A percentile compares a stretch with the other conserved stretches of the same genome.
phyloP scores from a whole-genome alignment of 1,140 invertebrate genomes.

The Notospermus geniculatus region DNA sequence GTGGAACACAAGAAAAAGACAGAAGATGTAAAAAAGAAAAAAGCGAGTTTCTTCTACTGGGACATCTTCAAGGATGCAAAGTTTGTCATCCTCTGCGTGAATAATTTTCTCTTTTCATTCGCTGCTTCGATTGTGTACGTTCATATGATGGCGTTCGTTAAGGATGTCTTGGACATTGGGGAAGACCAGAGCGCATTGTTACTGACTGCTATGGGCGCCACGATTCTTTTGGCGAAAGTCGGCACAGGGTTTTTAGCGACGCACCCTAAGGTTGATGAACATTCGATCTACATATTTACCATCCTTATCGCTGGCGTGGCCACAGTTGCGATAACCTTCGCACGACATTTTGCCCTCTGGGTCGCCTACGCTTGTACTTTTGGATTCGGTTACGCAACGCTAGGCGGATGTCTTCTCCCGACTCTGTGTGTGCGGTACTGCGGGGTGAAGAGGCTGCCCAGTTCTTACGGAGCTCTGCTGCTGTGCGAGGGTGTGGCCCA shows the following conservation, averaged over 20 bases:
- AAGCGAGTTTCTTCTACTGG: neutral
- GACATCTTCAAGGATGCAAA: slow-evolving; percentile 1
- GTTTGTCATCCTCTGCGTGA: slow-evolving; percentile 2
- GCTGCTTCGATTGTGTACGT: neutral
- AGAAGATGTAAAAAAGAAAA: neutral
- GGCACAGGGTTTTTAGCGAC: neutral
- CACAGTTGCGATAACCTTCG: neutral
- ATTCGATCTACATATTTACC: neutral
- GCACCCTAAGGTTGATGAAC: neutral
- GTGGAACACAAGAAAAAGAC: neutral
- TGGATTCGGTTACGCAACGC: neutral
- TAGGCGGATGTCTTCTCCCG: neutral
- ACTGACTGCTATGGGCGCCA: neutral
- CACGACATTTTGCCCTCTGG: neutral
- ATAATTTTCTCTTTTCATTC: neutral
- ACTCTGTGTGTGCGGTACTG: neutral
- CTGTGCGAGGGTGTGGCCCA: neutral
- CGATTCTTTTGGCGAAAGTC: neutral
- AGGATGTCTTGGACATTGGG: neutral
- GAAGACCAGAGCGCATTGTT: slow-evolving; percentile 3
- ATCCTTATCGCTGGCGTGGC: neutral
- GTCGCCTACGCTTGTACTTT: neutral
- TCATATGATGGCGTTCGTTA: neutral
- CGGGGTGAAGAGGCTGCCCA: neutral
- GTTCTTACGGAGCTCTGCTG: neutral